phyloP scores from a whole-genome alignment of 2,888 invertebrate species.

The Lumbricus terrestris region DNA sequence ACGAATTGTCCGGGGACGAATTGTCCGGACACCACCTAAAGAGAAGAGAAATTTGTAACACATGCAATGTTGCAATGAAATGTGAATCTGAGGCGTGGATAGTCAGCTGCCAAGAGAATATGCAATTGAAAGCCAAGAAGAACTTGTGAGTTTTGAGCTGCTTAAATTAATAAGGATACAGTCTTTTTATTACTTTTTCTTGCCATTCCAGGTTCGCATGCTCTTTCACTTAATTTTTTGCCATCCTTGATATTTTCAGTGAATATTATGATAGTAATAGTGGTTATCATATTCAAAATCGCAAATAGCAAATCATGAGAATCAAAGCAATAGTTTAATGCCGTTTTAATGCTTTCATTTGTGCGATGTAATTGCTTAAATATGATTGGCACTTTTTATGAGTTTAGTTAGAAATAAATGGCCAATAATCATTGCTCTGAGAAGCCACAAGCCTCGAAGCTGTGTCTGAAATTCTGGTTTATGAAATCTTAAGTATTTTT shows the following conservation, averaged over 20 bases:
- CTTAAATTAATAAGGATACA: no score
- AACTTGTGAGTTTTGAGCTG: no score
- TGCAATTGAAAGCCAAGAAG: no score
- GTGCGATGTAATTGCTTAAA: background rate
- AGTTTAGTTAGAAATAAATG: background rate
- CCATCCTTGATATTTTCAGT: background rate
- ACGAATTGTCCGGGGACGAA: no score
- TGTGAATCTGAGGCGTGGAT: no score
- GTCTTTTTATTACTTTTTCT: no score
- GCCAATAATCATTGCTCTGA: no score
- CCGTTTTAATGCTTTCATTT: background rate
- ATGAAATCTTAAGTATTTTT: background rate
- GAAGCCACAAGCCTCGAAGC: background rate
- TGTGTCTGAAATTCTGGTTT: conserved; percentile 23
- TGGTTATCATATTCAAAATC: background rate
- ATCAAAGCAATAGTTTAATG: background rate
- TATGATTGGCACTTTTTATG: background rate
- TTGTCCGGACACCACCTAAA: no score
- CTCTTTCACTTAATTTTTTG: background rate
- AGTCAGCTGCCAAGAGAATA: no score
- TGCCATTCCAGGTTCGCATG: no score
- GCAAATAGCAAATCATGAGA: background rate
- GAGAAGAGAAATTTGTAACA: no score
- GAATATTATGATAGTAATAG: background rate
- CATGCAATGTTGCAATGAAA: no score